Conservation (phyloP, 2,113 vertebrate species). For the Plestiodon gilberti region DNA sequence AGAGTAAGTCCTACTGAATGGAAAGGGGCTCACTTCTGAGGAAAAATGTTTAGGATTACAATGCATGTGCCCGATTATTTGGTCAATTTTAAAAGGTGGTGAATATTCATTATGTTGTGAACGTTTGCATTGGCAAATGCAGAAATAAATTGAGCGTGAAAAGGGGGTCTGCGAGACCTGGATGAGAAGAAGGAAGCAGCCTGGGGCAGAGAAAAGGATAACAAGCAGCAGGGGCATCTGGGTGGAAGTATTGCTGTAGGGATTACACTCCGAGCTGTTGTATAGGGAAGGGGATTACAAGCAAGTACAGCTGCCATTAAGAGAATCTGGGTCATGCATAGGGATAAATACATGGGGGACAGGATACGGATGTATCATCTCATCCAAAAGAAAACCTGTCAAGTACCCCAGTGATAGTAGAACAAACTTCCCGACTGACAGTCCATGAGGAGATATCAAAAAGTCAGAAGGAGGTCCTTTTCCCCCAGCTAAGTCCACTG, state of each 20-base stretch:
- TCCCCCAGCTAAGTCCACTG: not conserved
- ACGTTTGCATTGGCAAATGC: not conserved
- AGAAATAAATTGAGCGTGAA: not conserved
- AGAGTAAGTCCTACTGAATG: not conserved
- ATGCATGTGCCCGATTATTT: not conserved
- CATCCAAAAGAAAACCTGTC: not conserved
- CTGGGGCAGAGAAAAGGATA: slow-evolving; percentile 27
- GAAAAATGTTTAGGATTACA: not conserved
- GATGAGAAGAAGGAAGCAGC: not conserved
- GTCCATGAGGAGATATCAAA: not conserved
- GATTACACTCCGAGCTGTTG: slow-evolving; percentile 24
- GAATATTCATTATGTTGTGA: not conserved
- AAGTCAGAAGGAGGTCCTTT: too few relatives aligned
- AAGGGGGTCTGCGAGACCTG: not conserved
- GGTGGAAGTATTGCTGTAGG: not conserved
- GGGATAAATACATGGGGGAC: not conserved
- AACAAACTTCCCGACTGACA: not conserved
- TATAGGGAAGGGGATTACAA: slow-evolving; percentile 27
- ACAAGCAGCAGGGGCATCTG: slow-evolving; percentile 1
- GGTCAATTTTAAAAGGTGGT: not conserved
- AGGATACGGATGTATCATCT: not conserved
- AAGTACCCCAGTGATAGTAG: not conserved
- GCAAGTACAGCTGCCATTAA: slow-evolving; percentile 10
- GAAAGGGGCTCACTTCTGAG: not conserved
- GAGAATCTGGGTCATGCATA: slow-evolving; percentile 30